phyloP scores from a whole-genome alignment of 2,113 vertebrate genomes.

The Aythya baeri region DNA sequence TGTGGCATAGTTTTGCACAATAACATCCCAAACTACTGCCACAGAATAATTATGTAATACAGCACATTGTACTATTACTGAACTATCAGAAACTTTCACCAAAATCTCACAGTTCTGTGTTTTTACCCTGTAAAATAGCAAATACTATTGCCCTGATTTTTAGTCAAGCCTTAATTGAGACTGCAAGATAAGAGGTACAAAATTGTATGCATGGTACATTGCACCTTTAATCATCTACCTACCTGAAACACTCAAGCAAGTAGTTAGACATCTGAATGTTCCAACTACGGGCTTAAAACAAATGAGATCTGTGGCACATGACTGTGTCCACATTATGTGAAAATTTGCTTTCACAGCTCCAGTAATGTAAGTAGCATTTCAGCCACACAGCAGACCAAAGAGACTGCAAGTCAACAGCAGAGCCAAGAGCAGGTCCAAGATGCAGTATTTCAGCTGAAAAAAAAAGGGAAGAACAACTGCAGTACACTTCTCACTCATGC shows the following conservation, averaged over 20 bases:
- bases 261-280: slow-evolving; percentile 62
- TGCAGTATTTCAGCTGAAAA: background rate
- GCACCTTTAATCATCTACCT: slow-evolving; percentile 68
- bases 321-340: background rate
- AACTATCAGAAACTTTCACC: background rate
- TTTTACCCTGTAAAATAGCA: background rate
- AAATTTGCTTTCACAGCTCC: background rate
- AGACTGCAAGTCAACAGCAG: background rate
- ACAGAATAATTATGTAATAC: background rate
- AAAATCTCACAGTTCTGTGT: background rate
- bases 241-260: slow-evolving; percentile 42
- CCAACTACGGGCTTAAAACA: slow-evolving; percentile 27
- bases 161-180: slow-evolving; percentile 27
- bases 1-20: background rate
- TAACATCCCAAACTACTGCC: background rate
- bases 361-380: background rate
- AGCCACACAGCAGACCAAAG: background rate
- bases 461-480: background rate
- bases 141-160: slow-evolving; percentile 39
- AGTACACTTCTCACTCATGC: background rate
- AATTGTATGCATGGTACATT: slow-evolving; percentile 64
- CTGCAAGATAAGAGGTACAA: slow-evolving; percentile 15
- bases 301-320: slow-evolving; percentile 47
- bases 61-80: background rate
- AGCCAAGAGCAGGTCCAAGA: background rate